Evolutionary conservation across 2,888 invertebrate genomes (phyloP).

Genomic region (Drosophila cyrtoloma): DNA sequence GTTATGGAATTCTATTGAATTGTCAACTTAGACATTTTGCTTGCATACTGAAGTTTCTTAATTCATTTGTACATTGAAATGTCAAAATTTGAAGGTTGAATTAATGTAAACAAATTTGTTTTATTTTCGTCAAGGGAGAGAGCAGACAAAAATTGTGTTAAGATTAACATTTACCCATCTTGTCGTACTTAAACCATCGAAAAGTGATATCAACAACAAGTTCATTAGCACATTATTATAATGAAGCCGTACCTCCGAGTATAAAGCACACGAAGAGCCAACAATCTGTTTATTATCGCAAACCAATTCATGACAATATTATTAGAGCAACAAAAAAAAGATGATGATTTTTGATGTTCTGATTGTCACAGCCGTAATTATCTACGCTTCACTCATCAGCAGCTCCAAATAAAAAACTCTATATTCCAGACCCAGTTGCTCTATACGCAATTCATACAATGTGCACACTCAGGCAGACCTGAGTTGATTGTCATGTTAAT

Average conservation of each 20-base stretch:
- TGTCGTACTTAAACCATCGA: slow-evolving; percentile 12
- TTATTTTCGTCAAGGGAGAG: not conserved
- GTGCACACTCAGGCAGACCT: not conserved
- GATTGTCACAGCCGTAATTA: slow-evolving; percentile 49
- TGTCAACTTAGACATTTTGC: slow-evolving; percentile 24
- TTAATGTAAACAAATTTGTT: slow-evolving; percentile 36
- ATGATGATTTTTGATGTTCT: slow-evolving; percentile 20
- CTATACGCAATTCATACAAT: not conserved
- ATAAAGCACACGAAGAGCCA: slow-evolving; percentile 23
- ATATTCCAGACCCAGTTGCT: not conserved
- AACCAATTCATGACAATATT: slow-evolving; percentile 62
- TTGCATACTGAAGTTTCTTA: slow-evolving; percentile 9
- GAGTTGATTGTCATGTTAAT: slow-evolving; percentile 5
- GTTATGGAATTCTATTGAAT: slow-evolving; percentile 16
- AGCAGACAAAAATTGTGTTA: not conserved
- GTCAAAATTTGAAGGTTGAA: slow-evolving; percentile 54
- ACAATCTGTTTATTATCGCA: slow-evolving; percentile 30
- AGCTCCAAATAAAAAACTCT: not conserved
- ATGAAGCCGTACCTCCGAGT: slow-evolving; percentile 7
- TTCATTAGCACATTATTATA: slow-evolving; percentile 49
- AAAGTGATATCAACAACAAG: slow-evolving; percentile 27
- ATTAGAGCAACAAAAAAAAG: slow-evolving; percentile 47
- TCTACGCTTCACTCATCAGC: slow-evolving; percentile 40
- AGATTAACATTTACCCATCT: slow-evolving; percentile 51
- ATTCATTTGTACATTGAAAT: slow-evolving; percentile 12